Evolutionary conservation across 2,888 invertebrate genomes (phyloP).

Genomic region (Loripinus fragilis): DNA sequence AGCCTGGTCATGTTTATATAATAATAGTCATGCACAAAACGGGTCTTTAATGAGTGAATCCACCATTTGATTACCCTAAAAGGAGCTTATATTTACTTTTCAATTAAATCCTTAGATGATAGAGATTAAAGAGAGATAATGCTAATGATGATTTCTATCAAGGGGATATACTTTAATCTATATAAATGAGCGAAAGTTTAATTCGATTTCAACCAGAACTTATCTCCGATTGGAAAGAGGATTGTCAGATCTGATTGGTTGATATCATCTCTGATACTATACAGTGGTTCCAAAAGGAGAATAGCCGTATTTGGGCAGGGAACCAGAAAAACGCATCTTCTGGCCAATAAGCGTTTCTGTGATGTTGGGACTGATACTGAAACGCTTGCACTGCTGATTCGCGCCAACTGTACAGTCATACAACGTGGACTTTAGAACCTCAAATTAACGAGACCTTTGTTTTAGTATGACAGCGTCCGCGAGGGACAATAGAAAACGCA

Average conservation of each 20-base stretch:
- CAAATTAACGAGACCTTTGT: neutral
- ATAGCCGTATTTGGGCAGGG: neutral
- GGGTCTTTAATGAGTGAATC: neutral
- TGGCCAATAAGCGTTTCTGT: neutral
- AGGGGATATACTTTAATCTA: constrained; percentile 1
- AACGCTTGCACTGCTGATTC: too few relatives aligned
- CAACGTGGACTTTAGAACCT: too few relatives aligned
- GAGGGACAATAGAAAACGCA: too few relatives aligned
- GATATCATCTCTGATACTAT: neutral
- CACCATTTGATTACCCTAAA: neutral
- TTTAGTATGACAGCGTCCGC: neutral
- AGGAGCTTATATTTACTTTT: neutral
- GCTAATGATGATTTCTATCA: neutral
- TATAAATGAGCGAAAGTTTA: constrained; percentile 10
- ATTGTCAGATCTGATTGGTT: constrained; percentile 12
- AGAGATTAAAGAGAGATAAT: neutral
- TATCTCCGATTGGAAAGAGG: neutral
- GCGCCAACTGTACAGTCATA: too few relatives aligned
- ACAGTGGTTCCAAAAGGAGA: constrained; percentile 11
- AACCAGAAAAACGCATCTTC: too few relatives aligned
- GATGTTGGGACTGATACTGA: too few relatives aligned
- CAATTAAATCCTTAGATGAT: neutral
- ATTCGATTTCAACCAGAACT: neutral
- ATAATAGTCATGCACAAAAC: neutral
- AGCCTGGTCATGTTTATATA: neutral